Conservation (phyloP, 2,113 vertebrate genomes). For the Leptosomus discolor region DNA sequence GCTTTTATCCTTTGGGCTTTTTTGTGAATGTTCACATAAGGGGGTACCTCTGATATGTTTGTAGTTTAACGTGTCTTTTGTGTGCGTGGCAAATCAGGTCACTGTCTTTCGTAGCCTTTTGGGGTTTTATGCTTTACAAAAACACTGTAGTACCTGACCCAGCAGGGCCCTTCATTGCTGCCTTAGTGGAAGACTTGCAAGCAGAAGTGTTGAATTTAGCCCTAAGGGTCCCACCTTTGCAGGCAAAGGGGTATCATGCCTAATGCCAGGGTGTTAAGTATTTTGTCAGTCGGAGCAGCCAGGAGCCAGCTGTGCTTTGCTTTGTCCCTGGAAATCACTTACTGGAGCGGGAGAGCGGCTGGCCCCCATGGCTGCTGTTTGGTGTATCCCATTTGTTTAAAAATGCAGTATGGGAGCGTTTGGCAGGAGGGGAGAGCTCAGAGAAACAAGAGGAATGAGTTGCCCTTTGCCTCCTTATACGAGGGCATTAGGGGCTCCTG, state of each 20-base stretch:
- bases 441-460: background rate
- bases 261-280: too few species aligned
- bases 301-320: background rate
- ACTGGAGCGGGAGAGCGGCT: background rate
- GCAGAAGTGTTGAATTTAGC: fast-evolving
- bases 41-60: background rate
- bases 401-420: fast-evolving
- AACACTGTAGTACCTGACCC: background rate
- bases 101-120: background rate
- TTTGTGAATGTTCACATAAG: fast-evolving
- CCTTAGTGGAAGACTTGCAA: background rate
- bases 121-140: background rate
- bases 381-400: fast-evolving
- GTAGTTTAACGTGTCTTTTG: fast-evolving
- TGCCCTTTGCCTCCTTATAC: fast-evolving
- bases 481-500: background rate
- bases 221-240: background rate
- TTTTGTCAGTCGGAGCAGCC: background rate
- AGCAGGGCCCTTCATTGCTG: background rate
- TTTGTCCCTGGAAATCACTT: background rate
- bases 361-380: fast-evolving
- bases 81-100: fast-evolving
- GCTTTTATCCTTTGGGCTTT: background rate
- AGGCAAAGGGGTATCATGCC: background rate
- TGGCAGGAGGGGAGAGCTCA: too few species aligned